These are phyloP conservation scores for Pristionchus exspectatus DNA, from an alignment of 2,888 invertebrate species.

Conservation along the genomic window DNA sequence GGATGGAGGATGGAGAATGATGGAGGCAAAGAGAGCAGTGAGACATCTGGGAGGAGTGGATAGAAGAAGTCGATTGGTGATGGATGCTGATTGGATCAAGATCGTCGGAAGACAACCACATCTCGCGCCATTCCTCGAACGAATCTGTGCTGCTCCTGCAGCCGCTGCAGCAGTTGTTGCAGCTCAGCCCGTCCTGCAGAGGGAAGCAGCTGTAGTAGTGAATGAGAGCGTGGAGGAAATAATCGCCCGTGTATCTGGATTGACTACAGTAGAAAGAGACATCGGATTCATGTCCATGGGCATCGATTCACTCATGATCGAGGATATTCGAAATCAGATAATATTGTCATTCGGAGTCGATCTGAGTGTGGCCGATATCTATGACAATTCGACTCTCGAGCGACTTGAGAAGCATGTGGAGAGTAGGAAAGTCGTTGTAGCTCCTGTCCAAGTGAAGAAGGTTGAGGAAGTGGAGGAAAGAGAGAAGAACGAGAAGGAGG, in stretches of 20 bases:
- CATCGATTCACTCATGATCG: constrained; percentile 75
- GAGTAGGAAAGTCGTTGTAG: neutral
- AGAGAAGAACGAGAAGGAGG: constrained; percentile 20
- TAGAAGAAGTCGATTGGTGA: constrained; percentile 59
- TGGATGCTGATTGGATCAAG: constrained; percentile 65
- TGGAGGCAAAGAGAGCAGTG: constrained; percentile 60
- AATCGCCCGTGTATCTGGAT: constrained; percentile 65
- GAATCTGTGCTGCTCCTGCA: neutral
- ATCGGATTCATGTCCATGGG: constrained; percentile 75
- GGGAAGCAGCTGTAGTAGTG: neutral
- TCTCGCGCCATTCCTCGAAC: constrained; percentile 61
- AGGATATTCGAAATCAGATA: constrained; percentile 66
- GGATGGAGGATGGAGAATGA: constrained; percentile 68
- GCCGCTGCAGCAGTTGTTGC: neutral
- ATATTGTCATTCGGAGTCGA: constrained; percentile 58
- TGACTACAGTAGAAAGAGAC: constrained; percentile 57
- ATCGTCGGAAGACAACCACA: constrained; percentile 63
- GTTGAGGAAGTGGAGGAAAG: neutral
- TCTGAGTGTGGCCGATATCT: constrained; percentile 76
- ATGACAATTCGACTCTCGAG: constrained; percentile 65
- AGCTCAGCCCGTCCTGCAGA: neutral
- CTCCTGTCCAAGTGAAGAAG: neutral
- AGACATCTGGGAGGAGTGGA: constrained; percentile 50
- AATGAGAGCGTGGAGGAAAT: constrained; percentile 60
- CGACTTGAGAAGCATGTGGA: constrained; percentile 59